These are phyloP conservation scores for Neoarius graeffei DNA, from an alignment of 2,113 vertebrate species.

Conservation along the genomic window DNA sequence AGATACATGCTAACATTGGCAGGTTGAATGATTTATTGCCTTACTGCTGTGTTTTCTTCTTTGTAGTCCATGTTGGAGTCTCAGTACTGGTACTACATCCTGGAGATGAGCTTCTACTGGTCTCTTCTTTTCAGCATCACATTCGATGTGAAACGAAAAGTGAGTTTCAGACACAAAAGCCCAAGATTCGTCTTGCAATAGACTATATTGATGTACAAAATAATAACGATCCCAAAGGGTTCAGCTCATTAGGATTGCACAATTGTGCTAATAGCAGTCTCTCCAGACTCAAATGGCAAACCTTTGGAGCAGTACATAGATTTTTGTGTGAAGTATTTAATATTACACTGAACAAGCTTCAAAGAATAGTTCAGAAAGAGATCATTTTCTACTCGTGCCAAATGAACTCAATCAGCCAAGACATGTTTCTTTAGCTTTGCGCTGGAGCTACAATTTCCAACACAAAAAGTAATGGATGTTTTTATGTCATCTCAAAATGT, in stretches of 20 bases:
- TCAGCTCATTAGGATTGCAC: not conserved
- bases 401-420: not conserved
- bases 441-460: not conserved
- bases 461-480: not conserved
- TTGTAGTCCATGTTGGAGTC: slow-evolving; percentile 84
- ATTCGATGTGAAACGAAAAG: slow-evolving; percentile 90
- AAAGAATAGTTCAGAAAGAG: not conserved
- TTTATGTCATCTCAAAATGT: not conserved
- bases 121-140: slow-evolving; percentile 87
- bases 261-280: not conserved
- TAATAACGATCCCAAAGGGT: not conserved
- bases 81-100: slow-evolving; percentile 95
- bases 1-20: not conserved
- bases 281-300: not conserved
- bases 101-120: slow-evolving; percentile 90
- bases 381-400: not conserved
- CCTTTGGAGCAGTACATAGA: not conserved
- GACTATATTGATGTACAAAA: not conserved
- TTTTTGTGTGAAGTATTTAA: not conserved
- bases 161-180: slow-evolving; percentile 60
- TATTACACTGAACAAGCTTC: not conserved
- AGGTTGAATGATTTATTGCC: not conserved
- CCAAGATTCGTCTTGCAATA: not conserved
- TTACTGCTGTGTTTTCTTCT: slow-evolving; percentile 27
- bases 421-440: not conserved